phyloP scores from a whole-genome alignment of 2,888 invertebrate species.

The Leptodirus hochenwartii region DNA sequence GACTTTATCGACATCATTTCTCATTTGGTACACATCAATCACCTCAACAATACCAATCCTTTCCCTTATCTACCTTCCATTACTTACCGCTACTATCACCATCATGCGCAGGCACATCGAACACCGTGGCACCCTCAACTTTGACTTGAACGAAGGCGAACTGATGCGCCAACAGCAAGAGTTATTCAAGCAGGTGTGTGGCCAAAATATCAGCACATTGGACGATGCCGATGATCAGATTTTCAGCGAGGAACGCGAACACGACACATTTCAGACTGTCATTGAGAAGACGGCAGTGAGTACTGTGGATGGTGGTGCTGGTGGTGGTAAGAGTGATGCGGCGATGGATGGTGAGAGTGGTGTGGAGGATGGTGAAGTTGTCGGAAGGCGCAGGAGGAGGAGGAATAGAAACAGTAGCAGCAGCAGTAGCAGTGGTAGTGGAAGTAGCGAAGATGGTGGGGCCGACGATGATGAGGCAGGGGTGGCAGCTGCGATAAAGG shows the following conservation, averaged over 20 bases:
- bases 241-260: constrained; percentile 29
- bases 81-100: neutral
- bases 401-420: constrained; percentile 1
- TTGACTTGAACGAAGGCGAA: constrained; percentile 30
- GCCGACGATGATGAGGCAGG: neutral
- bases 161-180: constrained; percentile 29
- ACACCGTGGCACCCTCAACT: constrained; percentile 23
- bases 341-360: constrained; percentile 25
- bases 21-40: too few species aligned
- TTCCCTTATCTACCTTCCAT: too few species aligned
- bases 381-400: constrained; percentile 28
- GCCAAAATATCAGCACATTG: constrained; percentile 24
- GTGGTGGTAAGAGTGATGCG: constrained; percentile 26
- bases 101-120: constrained; percentile 21
- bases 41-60: too few species aligned
- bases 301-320: constrained; percentile 26
- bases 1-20: too few species aligned
- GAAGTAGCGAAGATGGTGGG: constrained; percentile 11
- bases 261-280: constrained; percentile 30
- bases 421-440: constrained; percentile 10
- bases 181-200: constrained; percentile 40
- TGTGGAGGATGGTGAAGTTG: constrained; percentile 11
- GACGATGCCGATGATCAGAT: constrained; percentile 25
- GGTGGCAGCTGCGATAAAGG: too few species aligned
- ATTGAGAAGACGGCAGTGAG: constrained; percentile 25